Conservation (phyloP, 2,888 invertebrate species). For the Hydrotaea cyrtoneurina region DNA sequence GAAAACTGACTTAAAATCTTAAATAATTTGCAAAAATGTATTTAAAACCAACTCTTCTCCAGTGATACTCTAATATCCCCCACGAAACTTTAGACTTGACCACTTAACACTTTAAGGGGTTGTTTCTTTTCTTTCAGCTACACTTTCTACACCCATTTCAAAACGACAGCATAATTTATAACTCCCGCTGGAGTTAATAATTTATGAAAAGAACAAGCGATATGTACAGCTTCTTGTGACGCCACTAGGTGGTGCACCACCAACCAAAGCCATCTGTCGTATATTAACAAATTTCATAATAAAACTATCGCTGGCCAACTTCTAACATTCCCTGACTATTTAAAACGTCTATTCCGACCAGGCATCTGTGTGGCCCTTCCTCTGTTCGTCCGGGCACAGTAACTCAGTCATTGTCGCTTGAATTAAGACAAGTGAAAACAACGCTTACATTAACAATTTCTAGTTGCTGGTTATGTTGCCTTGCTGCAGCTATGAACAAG, state of each 20-base stretch:
- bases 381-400: not conserved
- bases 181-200: constrained; percentile 4
- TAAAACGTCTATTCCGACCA: not conserved
- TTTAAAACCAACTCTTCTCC: no score
- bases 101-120: not conserved
- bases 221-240: not conserved
- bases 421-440: constrained; percentile 36
- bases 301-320: not conserved
- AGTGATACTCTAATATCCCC: no score
- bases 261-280: not conserved
- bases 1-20: no score
- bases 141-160: not conserved
- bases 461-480: not conserved
- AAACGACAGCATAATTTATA: not conserved
- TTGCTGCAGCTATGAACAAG: not conserved
- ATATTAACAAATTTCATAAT: constrained; percentile 3
- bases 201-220: not conserved
- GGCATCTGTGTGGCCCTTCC: not conserved
- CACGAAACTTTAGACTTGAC: not conserved
- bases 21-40: no score
- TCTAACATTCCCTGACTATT: not conserved
- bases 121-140: not conserved
- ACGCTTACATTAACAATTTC: constrained; percentile 23
- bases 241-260: not conserved
- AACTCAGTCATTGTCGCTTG: not conserved